phyloP scores from a whole-genome alignment of 2,888 invertebrate genomes.

The Tridacna crocea region DNA sequence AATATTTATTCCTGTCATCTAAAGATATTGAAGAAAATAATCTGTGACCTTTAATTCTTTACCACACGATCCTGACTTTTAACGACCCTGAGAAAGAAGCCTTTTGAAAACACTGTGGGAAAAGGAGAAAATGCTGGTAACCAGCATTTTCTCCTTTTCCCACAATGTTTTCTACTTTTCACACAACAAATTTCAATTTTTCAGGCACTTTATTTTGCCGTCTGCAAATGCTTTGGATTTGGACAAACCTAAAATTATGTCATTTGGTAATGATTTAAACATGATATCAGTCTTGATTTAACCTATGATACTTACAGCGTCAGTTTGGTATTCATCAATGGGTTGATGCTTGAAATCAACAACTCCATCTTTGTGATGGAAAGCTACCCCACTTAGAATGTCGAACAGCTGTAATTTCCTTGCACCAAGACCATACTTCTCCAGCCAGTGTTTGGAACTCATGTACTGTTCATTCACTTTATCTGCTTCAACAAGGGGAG shows the following conservation, averaged over 20 bases:
- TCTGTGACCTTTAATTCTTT: no score
- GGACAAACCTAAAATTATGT: no score
- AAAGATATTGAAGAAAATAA: no score
- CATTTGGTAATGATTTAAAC: background rate
- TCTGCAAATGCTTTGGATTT: no score
- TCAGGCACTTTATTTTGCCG: background rate
- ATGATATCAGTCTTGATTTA: background rate
- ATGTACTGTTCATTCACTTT: constrained; percentile 81
- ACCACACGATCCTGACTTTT: no score
- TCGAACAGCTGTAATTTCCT: constrained; percentile 81
- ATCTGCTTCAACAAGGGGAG: constrained; percentile 46
- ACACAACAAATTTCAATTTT: background rate
- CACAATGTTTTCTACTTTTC: no score
- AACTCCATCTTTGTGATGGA: constrained; percentile 83
- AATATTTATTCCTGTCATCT: no score
- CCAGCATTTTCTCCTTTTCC: constrained; percentile 9
- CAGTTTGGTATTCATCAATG: constrained; percentile 74
- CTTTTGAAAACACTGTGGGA: no score
- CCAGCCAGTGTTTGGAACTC: constrained; percentile 83
- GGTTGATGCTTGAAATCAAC: constrained; percentile 80
- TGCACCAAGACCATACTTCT: constrained; percentile 80
- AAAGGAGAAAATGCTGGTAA: background rate
- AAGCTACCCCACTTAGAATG: constrained; percentile 81
- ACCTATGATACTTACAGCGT: constrained; percentile 78
- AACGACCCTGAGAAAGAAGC: no score